Percentiles rank a stretch among this genome's conserved stretches.
Conservation (phyloP, 2,113 vertebrate species). For the Notiomystis cincta region DNA sequence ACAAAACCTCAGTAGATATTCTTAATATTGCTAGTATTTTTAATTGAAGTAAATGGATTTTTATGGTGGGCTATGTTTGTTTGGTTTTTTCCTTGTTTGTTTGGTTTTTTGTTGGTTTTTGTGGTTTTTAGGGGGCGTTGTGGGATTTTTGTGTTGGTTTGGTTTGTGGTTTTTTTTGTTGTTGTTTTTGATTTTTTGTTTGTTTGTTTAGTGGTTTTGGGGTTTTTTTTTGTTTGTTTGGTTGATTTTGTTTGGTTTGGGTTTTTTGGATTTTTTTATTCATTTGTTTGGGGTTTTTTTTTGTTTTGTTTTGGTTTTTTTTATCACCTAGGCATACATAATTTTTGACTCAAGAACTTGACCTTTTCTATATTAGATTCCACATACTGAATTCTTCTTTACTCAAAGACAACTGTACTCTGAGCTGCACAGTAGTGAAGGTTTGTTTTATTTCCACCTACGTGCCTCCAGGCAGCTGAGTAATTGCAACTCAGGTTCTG, state of each 20-base stretch:
- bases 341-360: not conserved
- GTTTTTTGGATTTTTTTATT: too few relatives aligned
- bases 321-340: rapidly evolving
- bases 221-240: too few relatives aligned
- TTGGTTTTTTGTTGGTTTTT: too few relatives aligned
- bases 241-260: too few relatives aligned
- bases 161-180: too few relatives aligned
- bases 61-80: not conserved
- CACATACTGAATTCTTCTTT: not conserved
- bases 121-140: too few relatives aligned
- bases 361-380: not conserved
- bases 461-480: not conserved
- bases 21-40: not conserved
- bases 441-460: not conserved
- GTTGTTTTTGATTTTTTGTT: too few relatives aligned
- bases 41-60: not conserved
- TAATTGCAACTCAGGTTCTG: not conserved
- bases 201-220: too few relatives aligned
- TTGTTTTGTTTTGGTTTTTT: too few relatives aligned
- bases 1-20: not conserved
- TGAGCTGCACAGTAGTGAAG: not conserved
- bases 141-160: too few relatives aligned
- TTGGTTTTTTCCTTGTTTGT: too few relatives aligned
- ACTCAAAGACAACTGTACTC: not conserved
- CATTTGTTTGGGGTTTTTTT: too few relatives aligned